phyloP scores from a whole-genome alignment of 2,113 vertebrate species.

The Pollimyrus isidori region DNA sequence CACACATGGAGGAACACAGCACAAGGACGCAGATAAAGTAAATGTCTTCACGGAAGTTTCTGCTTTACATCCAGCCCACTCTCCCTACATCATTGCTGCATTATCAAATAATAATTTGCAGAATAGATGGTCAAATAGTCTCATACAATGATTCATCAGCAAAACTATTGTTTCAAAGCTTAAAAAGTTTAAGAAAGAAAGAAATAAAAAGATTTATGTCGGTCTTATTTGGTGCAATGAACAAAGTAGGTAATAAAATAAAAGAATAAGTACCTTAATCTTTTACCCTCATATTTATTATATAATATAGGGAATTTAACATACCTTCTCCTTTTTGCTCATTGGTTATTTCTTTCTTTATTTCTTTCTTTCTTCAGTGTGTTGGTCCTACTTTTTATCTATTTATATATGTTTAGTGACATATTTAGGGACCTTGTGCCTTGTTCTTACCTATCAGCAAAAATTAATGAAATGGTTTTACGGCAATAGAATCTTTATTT shows the following conservation, averaged over 20 bases:
- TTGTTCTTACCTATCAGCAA: too few relatives aligned
- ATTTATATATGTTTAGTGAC: not conserved
- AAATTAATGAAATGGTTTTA: not conserved
- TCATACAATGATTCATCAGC: not conserved
- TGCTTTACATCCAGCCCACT: not conserved
- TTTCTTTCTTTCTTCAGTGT: not conserved
- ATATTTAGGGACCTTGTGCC: not conserved
- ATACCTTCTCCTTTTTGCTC: not conserved
- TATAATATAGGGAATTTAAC: not conserved
- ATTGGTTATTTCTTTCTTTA: not conserved
- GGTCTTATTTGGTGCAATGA: not conserved
- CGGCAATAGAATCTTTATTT: not conserved
- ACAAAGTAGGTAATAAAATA: not conserved
- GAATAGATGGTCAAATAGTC: not conserved
- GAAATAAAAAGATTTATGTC: not conserved
- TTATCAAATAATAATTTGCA: not conserved
- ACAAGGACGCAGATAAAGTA: not conserved
- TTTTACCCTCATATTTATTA: not conserved
- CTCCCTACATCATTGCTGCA: not conserved
- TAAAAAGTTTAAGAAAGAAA: not conserved
- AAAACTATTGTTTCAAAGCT: not conserved
- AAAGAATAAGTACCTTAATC: not conserved
- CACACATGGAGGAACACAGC: not conserved
- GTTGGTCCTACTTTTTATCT: not conserved
- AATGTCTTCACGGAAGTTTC: not conserved